phyloP scores from a whole-genome alignment of 2,113 vertebrate species.

The Crotalus helleri region DNA sequence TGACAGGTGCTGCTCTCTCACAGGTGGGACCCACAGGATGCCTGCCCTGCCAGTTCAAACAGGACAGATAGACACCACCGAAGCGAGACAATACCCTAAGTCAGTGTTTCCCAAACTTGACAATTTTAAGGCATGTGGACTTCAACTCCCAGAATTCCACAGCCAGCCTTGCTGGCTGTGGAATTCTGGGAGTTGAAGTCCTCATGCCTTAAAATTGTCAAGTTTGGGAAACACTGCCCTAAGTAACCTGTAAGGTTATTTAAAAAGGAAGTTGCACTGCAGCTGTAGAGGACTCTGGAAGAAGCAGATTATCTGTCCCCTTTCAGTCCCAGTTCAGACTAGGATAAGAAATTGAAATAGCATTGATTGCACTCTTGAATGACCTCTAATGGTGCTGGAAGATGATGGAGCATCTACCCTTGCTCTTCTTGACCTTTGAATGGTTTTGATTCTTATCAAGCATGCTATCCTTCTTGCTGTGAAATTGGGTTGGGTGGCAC shows the following conservation, averaged over 20 bases:
- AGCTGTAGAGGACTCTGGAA: not conserved
- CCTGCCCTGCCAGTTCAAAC: not conserved
- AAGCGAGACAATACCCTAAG: not conserved
- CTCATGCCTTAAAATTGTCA: too few relatives aligned
- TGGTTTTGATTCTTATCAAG: not conserved
- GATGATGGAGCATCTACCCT: not conserved
- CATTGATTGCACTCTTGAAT: not conserved
- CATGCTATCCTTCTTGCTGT: not conserved
- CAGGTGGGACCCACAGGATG: not conserved
- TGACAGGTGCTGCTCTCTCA: not conserved
- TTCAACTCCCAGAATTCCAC: too few relatives aligned
- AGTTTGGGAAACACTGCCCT: not conserved
- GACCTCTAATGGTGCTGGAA: not conserved
- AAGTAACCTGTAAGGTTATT: not conserved
- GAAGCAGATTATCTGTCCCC: not conserved
- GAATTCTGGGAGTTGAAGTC: too few relatives aligned
- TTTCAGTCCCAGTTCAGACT: not conserved
- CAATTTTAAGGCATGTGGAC: too few relatives aligned
- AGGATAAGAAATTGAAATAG: not conserved
- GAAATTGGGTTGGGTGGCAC: not conserved
- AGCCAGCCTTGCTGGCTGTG: too few relatives aligned
- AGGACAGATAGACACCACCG: not conserved
- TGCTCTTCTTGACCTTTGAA: not conserved
- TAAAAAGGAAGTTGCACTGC: not conserved
- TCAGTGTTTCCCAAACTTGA: too few relatives aligned